phyloP scores from a whole-genome alignment of 92 coral and sea anemone species.

The Paramuricea clavata region DNA sequence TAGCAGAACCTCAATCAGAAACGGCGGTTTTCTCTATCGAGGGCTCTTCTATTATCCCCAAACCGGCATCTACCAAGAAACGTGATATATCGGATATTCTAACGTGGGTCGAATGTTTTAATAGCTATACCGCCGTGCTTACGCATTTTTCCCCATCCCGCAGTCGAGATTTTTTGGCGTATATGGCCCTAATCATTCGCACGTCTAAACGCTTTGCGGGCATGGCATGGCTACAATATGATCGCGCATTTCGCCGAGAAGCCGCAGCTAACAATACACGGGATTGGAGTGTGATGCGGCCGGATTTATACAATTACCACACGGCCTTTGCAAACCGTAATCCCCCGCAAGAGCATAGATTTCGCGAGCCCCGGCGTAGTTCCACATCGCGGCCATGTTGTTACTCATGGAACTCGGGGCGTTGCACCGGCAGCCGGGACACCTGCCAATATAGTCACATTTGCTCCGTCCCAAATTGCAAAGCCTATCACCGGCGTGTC shows the following conservation, averaged over 20 bases:
- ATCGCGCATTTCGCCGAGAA: conserved; percentile 24
- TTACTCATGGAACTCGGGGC: conserved; percentile 26
- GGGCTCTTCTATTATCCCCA: not conserved
- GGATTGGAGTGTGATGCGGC: conserved; percentile 32
- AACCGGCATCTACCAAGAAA: not conserved
- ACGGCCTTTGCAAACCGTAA: not conserved
- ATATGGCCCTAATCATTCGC: conserved; percentile 23
- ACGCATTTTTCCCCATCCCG: not conserved
- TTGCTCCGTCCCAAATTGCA: not conserved
- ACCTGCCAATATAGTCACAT: conserved; percentile 1
- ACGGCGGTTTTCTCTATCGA: not conserved
- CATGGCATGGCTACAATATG: not conserved
- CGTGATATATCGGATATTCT: not conserved
- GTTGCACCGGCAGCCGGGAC: conserved; percentile 1
- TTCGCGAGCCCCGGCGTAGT: conserved; percentile 13
- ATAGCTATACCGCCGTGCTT: not conserved
- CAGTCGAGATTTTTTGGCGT: conserved; percentile 14
- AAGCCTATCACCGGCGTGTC: conserved; percentile 2
- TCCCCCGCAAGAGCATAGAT: too few species aligned
- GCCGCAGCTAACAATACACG: conserved; percentile 12
- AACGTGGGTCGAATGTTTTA: conserved; percentile 30
- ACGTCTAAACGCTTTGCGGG: conserved; percentile 18
- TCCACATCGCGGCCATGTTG: not conserved
- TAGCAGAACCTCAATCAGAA: not conserved
- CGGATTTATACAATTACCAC: conserved; percentile 31